Conservation (phyloP, 2,888 invertebrate genomes). For the Oeneis ivallda region DNA sequence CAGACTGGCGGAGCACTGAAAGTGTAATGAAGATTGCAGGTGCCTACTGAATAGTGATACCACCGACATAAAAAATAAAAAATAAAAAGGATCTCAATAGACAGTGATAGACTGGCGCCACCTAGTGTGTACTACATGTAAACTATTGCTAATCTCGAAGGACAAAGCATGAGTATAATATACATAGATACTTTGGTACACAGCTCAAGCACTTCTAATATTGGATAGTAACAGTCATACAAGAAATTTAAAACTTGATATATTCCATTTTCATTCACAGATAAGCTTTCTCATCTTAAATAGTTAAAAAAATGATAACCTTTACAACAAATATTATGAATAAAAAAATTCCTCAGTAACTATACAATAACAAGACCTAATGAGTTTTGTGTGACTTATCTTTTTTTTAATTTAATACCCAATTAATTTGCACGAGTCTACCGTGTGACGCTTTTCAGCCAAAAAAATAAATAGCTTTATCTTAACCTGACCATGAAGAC, state of each 20-base stretch:
- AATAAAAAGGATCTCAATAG: no score
- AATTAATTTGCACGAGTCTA: background rate
- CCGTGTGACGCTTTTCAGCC: background rate
- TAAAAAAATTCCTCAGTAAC: background rate
- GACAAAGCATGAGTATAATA: no score
- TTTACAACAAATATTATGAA: constrained; percentile 1
- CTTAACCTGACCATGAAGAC: constrained; percentile 36
- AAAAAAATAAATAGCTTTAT: constrained; percentile 22
- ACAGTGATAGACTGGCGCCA: no score
- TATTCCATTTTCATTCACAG: background rate
- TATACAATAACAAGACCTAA: background rate
- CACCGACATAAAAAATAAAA: no score
- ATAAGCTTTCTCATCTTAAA: background rate
- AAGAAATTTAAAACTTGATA: background rate
- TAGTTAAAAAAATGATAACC: constrained; percentile 11
- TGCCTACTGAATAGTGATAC: no score
- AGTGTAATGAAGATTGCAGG: no score
- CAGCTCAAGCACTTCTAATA: background rate
- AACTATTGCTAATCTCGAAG: no score
- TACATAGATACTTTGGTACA: background rate
- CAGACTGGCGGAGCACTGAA: no score
- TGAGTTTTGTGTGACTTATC: background rate
- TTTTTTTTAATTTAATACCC: background rate
- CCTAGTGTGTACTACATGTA: no score
- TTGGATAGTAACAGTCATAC: constrained; percentile 1